Base-by-base conservation (phyloP, 2,113 vertebrate species). In the Podocnemis expansa region DNA sequence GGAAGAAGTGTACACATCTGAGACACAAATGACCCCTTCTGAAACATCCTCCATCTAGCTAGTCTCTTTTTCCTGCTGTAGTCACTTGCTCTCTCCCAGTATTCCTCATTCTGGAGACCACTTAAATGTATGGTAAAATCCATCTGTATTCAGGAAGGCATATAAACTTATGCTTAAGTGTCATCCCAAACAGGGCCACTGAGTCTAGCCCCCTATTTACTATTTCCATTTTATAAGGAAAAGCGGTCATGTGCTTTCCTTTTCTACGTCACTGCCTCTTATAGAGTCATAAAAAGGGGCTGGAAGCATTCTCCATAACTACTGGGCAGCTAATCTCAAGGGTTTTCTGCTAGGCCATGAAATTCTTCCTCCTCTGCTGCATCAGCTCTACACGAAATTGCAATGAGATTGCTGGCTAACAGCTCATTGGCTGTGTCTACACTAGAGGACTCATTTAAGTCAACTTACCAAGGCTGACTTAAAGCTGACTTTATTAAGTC, bases 141-240 rank as follows among this genome's bases (percentile, higher is more conserved):
- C 82, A 0, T 13, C 31, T 16, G 2, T 54, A 70, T 34, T 70
- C 63, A 38, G 34, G 27, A 79, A n/a, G 31, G 78, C 9, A 67
- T 67, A 17, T 78, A 51, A 49, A 34, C 45, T n/a, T 2, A 14
- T 60, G 70, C 56, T 51, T 31, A 75, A 0, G 5, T 34, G 19
- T 54, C 27, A 10, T 47, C 51, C 34, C 38, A 34, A 67, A 19
- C 38, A 2, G 2, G 22, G 5, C 70, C 9, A 3, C 31, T 12
- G 0, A 0, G 9, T 2, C 80, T 7, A 14, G 51, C 2, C 1
- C 1, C 0, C 13, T 2, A 1, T 0, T 60, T 14, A 25, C 4
- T 1, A 2, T 0, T 0, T 5, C 2, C 78, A 34, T 47, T 47
- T 25, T 31, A 29, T 2, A n/a, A 16, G 1, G 24, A 49, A 0